Evolutionary conservation across 2,888 invertebrate genomes (phyloP).

Genomic region (Pristionchus fissidentatus): DNA sequence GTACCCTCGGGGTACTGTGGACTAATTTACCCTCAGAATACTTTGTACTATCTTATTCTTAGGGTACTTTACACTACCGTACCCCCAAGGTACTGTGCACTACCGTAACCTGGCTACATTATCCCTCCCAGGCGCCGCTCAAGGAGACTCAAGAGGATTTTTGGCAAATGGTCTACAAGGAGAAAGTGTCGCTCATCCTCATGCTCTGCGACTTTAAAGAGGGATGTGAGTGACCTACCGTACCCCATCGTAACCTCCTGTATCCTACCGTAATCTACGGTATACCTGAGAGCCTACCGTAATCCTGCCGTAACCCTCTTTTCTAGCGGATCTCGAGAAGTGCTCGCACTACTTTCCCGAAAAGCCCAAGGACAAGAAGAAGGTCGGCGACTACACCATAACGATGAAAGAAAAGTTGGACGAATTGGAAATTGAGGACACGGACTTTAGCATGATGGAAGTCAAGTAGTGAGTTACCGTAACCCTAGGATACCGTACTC

Average conservation of each 20-base stretch:
- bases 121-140: slow-evolving; percentile 79
- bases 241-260: not conserved
- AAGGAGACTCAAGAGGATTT: slow-evolving; percentile 16
- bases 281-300: not conserved
- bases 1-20: not conserved
- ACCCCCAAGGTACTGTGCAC: not conserved
- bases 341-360: slow-evolving; percentile 48
- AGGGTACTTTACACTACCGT: slow-evolving; percentile 4
- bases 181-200: slow-evolving; percentile 41
- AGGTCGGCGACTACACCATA: not conserved
- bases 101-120: not conserved
- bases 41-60: not conserved
- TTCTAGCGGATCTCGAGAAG: slow-evolving; percentile 44
- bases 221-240: slow-evolving; percentile 22
- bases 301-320: not conserved
- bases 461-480: slow-evolving; percentile 26
- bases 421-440: slow-evolving; percentile 13
- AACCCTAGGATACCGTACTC: not conserved
- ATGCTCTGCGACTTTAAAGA: slow-evolving; percentile 41
- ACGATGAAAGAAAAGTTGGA: slow-evolving; percentile 21
- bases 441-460: slow-evolving; percentile 23
- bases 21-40: not conserved
- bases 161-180: slow-evolving; percentile 24
- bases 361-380: not conserved
- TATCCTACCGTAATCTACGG: no score